Evolutionary conservation across 2,888 invertebrate genomes (phyloP).

Genomic region (Syrphus vitripennis): DNA sequence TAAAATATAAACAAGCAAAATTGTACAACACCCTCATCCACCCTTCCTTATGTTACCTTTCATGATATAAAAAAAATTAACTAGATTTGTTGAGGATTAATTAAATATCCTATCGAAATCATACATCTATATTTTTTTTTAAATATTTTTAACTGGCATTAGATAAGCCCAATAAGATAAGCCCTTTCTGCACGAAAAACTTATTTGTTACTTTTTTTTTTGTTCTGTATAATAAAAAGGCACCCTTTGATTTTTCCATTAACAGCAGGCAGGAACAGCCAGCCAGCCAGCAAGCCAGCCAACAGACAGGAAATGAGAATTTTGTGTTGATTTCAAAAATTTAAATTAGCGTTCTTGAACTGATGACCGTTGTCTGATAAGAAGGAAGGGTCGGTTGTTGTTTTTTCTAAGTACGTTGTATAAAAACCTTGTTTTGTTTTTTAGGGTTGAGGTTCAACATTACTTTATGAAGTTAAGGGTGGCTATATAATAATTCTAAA

Average conservation of each 20-base stretch:
- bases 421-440: neutral
- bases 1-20: neutral
- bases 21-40: neutral
- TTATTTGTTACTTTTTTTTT: neutral
- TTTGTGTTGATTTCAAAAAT: constrained; percentile 12
- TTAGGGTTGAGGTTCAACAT: neutral
- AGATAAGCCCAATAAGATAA: neutral
- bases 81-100: constrained; percentile 7
- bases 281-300: neutral
- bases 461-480: neutral
- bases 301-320: neutral
- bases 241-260: neutral
- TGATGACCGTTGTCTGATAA: constrained; percentile 15
- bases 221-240: neutral
- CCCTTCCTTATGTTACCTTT: neutral
- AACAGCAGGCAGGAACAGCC: neutral
- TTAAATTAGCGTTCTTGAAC: constrained; percentile 4
- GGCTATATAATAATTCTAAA: neutral
- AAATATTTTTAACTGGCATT: neutral
- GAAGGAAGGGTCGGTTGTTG: neutral
- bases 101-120: constrained; percentile 10
- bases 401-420: neutral
- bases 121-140: constrained; percentile 3
- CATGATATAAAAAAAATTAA: neutral
- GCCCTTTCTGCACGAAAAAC: neutral